phyloP scores from a whole-genome alignment of 2,888 invertebrate genomes.

The Ormia ochracea region DNA sequence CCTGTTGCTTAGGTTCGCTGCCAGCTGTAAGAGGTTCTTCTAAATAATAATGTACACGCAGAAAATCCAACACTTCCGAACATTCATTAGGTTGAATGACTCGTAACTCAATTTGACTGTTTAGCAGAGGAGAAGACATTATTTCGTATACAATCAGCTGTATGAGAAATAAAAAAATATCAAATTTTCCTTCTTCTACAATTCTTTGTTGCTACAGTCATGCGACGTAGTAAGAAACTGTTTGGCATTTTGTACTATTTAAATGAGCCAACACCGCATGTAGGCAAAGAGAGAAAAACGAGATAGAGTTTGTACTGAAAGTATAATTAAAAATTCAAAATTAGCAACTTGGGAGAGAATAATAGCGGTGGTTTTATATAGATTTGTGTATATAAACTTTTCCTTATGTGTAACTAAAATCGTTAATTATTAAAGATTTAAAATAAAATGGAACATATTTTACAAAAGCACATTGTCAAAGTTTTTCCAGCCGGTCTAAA shows the following conservation, averaged over 20 bases:
- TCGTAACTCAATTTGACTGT: constrained; percentile 62
- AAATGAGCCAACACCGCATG: neutral
- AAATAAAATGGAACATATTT: too few relatives aligned
- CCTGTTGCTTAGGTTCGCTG: constrained; percentile 67
- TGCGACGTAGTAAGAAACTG: neutral
- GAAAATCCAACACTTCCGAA: constrained; percentile 68
- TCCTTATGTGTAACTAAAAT: too few relatives aligned
- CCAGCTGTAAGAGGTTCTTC: constrained; percentile 73
- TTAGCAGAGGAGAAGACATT: constrained; percentile 10
- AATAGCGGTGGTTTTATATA: too few relatives aligned
- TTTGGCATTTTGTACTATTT: neutral
- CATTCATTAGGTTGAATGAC: constrained; percentile 64
- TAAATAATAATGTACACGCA: constrained; percentile 70
- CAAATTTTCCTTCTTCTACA: neutral
- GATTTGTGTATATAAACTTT: too few relatives aligned
- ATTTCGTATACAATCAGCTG: constrained; percentile 7
- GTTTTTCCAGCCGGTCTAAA: too few relatives aligned
- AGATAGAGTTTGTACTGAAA: too few relatives aligned
- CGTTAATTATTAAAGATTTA: too few relatives aligned
- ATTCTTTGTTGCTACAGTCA: neutral
- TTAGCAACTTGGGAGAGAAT: too few relatives aligned
- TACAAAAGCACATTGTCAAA: too few relatives aligned
- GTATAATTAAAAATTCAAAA: too few relatives aligned
- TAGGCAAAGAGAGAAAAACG: neutral
- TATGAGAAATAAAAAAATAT: neutral